Percentiles rank a stretch among this genome's conserved stretches.
phyloP scores from a whole-genome alignment of 2,113 vertebrate genomes.

The Bubo blakistoni region DNA sequence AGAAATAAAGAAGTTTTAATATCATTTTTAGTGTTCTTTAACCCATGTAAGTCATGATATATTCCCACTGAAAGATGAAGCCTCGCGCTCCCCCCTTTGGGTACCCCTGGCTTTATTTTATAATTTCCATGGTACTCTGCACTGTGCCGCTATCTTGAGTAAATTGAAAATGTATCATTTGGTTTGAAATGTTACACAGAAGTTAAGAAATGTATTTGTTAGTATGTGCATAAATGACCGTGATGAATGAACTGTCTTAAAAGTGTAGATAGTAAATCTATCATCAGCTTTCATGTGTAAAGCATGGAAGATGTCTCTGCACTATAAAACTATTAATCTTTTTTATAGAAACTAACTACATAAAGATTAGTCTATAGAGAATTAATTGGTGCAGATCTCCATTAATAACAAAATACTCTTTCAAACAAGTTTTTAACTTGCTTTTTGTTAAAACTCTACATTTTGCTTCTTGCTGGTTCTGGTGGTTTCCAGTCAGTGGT shows the following conservation, averaged over 20 bases:
- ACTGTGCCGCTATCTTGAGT: neutral
- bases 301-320: neutral
- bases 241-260: constrained; percentile 31
- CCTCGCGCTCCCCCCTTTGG: fast-evolving
- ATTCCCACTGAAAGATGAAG: neutral
- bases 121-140: neutral
- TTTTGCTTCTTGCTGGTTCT: neutral
- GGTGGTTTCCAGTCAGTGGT: neutral
- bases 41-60: fast-evolving
- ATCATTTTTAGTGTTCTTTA: neutral
- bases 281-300: neutral
- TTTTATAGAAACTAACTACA: neutral
- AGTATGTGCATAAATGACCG: neutral
- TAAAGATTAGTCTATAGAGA: neutral
- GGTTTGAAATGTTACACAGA: neutral
- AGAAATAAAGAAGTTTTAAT: neutral
- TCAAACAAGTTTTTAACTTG: neutral
- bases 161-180: constrained; percentile 28
- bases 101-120: neutral
- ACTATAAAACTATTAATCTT: neutral
- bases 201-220: constrained; percentile 1
- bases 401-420: neutral
- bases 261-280: neutral
- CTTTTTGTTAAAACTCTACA: fast-evolving
- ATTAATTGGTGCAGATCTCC: neutral